Percentiles rank a stretch among this genome's conserved stretches.
Conservation (phyloP, 1,140 invertebrate species). For the Brachystomella parvula region DNA sequence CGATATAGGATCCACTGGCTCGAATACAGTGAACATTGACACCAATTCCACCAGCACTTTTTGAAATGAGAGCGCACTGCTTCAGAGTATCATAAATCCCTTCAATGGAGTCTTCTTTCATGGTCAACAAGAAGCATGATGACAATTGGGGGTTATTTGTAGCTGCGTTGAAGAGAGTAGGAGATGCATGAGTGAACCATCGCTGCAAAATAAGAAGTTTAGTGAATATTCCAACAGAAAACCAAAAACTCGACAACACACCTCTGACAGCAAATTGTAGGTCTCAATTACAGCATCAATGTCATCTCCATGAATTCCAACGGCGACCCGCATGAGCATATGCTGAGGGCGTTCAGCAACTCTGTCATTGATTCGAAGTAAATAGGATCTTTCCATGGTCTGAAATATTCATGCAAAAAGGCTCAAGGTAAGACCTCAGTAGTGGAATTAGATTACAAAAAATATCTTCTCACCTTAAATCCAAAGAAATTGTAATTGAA, state of each 20-base stretch:
- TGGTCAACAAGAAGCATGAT: slow-evolving; percentile 83
- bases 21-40: slow-evolving; percentile 94
- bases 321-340: slow-evolving; percentile 95
- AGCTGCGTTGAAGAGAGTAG: slow-evolving; percentile 92
- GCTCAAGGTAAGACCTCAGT: background rate
- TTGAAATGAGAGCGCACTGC: slow-evolving; percentile 92
- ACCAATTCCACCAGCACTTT: slow-evolving; percentile 95
- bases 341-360: slow-evolving; percentile 95
- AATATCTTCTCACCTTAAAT: slow-evolving; percentile 64
- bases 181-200: slow-evolving; percentile 97
- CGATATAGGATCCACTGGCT: slow-evolving; percentile 81
- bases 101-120: slow-evolving; percentile 94
- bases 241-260: background rate
- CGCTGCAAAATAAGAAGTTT: slow-evolving; percentile 42
- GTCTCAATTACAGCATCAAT: slow-evolving; percentile 91
- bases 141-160: slow-evolving; percentile 87
- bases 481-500: slow-evolving; percentile 98
- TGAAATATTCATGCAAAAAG: slow-evolving; percentile 38
- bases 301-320: slow-evolving; percentile 93
- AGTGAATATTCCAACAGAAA: background rate
- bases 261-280: slow-evolving; percentile 88
- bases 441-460: slow-evolving; percentile 8
- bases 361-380: slow-evolving; percentile 88
- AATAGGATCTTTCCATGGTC: slow-evolving; percentile 90
- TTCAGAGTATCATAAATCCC: slow-evolving; percentile 95